Conservation (phyloP, 1,140 invertebrate genomes). For the Belonocnema kinseyi region DNA sequence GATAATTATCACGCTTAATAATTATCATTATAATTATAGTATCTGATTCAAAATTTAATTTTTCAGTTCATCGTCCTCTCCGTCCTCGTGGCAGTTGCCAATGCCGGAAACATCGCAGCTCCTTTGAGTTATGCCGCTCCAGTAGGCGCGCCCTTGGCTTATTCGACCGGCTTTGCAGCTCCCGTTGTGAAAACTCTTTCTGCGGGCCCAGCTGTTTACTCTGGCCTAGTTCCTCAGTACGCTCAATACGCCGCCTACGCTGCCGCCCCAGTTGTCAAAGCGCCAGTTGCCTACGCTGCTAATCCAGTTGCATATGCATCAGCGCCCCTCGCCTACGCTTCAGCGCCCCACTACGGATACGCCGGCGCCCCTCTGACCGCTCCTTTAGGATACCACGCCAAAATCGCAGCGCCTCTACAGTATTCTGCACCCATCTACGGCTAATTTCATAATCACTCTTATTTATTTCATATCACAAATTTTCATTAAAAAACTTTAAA, state of each 20-base stretch:
- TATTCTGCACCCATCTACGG: no score
- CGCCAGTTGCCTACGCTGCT: conserved; percentile 10
- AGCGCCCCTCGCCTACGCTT: conserved; percentile 17
- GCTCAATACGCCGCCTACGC: conserved; percentile 44
- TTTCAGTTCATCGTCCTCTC: conserved; percentile 70
- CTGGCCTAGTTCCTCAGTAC: not conserved
- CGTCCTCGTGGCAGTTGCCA: conserved; percentile 68
- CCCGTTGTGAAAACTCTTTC: conserved; percentile 43
- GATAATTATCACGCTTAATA: no score
- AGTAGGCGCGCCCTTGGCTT: conserved; percentile 32
- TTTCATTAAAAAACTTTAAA: no score
- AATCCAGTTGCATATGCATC: not conserved
- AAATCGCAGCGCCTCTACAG: no score
- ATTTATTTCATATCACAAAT: no score
- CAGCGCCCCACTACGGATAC: conserved; percentile 23
- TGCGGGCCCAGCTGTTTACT: conserved; percentile 57
- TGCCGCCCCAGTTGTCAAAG: conserved; percentile 58
- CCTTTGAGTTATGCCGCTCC: conserved; percentile 45
- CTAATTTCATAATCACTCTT: no score
- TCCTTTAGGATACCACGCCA: conserved; percentile 17
- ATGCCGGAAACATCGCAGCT: conserved; percentile 61
- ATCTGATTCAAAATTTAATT: conserved; percentile 35
- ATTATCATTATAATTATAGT: no score
- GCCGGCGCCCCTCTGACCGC: no score
- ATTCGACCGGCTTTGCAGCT: conserved; percentile 30